Conservation (phyloP, 2,797 vertebrate genomes). For the Danio kyathit region DNA sequence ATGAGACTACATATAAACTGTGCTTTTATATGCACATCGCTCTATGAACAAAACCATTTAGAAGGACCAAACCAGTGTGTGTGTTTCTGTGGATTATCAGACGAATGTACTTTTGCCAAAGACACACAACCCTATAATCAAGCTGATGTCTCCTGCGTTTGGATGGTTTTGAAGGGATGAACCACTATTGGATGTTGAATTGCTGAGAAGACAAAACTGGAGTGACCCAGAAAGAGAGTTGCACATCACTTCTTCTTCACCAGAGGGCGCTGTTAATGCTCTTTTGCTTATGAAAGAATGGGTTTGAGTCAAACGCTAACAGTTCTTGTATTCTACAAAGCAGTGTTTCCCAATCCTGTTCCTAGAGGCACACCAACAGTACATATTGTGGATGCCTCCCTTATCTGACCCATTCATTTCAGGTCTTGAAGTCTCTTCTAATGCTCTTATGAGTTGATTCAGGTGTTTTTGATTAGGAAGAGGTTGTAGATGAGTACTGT, state of each 20-base stretch:
- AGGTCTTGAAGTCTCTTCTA: too few relatives aligned
- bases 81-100: constrained; percentile 27
- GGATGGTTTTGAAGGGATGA: constrained; percentile 8
- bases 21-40: not conserved
- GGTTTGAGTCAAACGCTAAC: too few relatives aligned
- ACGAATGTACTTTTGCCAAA: constrained; percentile 27
- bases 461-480: too few relatives aligned
- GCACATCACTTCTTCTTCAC: constrained; percentile 1
- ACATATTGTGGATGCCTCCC: too few relatives aligned
- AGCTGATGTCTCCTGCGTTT: not conserved
- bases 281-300: not conserved
- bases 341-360: too few relatives aligned
- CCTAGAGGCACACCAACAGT: too few relatives aligned
- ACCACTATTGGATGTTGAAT: constrained; percentile 15
- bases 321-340: too few relatives aligned
- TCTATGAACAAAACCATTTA: not conserved
- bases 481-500: too few relatives aligned
- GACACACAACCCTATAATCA: not conserved
- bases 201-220: not conserved
- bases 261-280: constrained; percentile 38
- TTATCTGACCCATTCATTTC: too few relatives aligned
- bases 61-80: not conserved
- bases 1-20: not conserved
- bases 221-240: not conserved
- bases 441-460: too few relatives aligned